Conservation (phyloP, 2,797 vertebrate genomes). For the Arctocebus calabarensis region DNA sequence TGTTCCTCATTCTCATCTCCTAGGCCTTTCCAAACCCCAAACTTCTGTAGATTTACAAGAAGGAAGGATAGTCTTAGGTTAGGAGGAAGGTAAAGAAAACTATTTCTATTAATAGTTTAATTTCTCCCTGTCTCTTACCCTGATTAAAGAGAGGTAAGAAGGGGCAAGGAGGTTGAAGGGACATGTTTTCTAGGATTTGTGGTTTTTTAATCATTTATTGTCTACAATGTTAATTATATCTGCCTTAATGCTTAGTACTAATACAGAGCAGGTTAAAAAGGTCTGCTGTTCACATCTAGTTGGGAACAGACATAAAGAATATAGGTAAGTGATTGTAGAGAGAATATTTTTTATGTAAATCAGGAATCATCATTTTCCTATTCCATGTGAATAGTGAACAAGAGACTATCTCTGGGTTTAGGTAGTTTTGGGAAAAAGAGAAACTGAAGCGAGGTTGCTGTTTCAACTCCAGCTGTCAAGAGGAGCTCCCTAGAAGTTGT, state of each 20-base stretch:
- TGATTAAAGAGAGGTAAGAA: not conserved
- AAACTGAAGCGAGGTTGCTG: not conserved
- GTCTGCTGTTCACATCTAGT: not conserved
- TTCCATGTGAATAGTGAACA: not conserved
- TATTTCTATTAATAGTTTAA: conserved; percentile 30
- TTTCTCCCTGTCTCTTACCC: not conserved
- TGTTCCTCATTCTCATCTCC: not conserved
- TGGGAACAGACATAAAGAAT: not conserved
- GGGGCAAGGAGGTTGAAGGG: not conserved
- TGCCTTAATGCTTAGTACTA: not conserved
- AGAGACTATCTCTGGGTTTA: not conserved
- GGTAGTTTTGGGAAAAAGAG: not conserved
- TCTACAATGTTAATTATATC: not conserved
- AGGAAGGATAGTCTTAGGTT: not conserved
- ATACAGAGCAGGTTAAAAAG: conserved; percentile 43
- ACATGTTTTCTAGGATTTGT: not conserved
- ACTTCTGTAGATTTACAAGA: conserved; percentile 28
- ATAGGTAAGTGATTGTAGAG: not conserved
- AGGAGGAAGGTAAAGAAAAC: not conserved
- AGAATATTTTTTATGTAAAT: not conserved
- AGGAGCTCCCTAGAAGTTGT: not conserved
- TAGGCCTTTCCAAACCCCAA: not conserved
- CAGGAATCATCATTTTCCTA: not conserved
- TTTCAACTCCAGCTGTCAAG: not conserved
- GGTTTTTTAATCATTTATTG: conserved; percentile 28